Evolutionary conservation across 2,113 vertebrate species (phyloP), one percentile per base, ranked within the genome.

Genomic region (Erpornis zantholeuca): DNA sequence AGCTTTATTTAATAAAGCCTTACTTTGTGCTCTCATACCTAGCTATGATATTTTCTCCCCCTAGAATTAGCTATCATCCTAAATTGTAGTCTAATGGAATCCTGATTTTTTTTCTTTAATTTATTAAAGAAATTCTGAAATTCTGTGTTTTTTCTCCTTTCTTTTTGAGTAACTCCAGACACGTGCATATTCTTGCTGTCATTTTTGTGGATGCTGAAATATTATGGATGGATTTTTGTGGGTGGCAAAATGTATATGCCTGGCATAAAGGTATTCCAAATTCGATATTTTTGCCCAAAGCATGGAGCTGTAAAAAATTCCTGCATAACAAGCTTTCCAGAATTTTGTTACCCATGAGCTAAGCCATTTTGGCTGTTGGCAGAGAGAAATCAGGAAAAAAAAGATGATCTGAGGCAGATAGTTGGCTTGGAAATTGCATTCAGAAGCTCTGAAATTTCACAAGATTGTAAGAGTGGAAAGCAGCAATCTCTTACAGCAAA

Each of bases 291-390:
- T 80, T 88, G 38, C 35, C 64, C 16, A 65, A 90, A 85, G 52
- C 53, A 42, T 0, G 2, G 75, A 85, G 57, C 49, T 61, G 33
- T 70, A 53, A 82, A 93, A 86, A 73, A 33, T 16, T 9, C 38
- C n/a, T 77, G 59, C 25, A 33, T 80, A 90, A 88, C 42, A 71
- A 75, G 76, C 44, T 90, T 94, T 92, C 52, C 42, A 81, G 86
- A 81, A 63, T 86, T 88, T 54, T 75, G 57, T 75, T 95, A 89
- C 10, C 52, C 56, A 17, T 56, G 29, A 91, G 38, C 49, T 61
- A 76, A 85, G 59, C 53, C 57, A 16, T 86, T 97, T 85, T 92
- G 90, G 50, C 78, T 90, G 45, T 82, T 95, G 69, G 63, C 8
- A 2, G 59, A 69, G 54, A 85, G 29, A 75, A 91, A 73, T 73